Evolutionary conservation across 2,888 invertebrate species (phyloP).

Genomic region (Caenorhabditis afra): DNA sequence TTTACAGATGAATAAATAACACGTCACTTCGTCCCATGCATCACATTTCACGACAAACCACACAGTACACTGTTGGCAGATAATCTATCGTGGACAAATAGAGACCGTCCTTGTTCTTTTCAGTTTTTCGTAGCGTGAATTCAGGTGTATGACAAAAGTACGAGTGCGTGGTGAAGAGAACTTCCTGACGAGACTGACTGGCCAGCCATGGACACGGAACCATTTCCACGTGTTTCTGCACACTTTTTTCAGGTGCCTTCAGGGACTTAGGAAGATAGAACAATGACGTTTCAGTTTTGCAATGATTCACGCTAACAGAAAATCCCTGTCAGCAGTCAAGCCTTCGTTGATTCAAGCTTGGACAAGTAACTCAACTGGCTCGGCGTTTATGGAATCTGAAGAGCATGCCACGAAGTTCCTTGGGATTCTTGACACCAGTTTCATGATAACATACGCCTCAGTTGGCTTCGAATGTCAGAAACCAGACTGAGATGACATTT

Average conservation of each 20-base stretch:
- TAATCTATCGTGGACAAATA: not conserved
- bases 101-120: slow-evolving; percentile 11
- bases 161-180: slow-evolving; percentile 15
- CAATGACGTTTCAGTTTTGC: slow-evolving; percentile 80
- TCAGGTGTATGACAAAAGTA: slow-evolving; percentile 36
- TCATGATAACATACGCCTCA: slow-evolving; percentile 70
- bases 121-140: slow-evolving; percentile 8
- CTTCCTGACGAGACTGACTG: slow-evolving; percentile 24
- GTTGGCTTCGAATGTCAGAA: slow-evolving; percentile 43
- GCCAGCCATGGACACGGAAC: slow-evolving; percentile 31
- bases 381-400: slow-evolving; percentile 44
- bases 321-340: slow-evolving; percentile 82
- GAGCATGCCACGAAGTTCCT: slow-evolving; percentile 68
- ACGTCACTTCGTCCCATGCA: not conserved
- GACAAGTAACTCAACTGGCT: slow-evolving; percentile 66
- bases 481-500: slow-evolving; percentile 30
- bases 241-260: slow-evolving; percentile 34
- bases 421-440: slow-evolving; percentile 70
- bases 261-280: no score
- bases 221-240: slow-evolving; percentile 33
- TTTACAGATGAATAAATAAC: no score
- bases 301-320: slow-evolving; percentile 81
- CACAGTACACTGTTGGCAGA: slow-evolving; percentile 23
- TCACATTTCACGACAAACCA: slow-evolving; percentile 36
- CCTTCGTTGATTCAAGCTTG: slow-evolving; percentile 81